A percentile compares a stretch with the other conserved stretches of the same genome.
Conservation (phyloP, 2,113 vertebrate species). For the Oenanthe melanoleuca region DNA sequence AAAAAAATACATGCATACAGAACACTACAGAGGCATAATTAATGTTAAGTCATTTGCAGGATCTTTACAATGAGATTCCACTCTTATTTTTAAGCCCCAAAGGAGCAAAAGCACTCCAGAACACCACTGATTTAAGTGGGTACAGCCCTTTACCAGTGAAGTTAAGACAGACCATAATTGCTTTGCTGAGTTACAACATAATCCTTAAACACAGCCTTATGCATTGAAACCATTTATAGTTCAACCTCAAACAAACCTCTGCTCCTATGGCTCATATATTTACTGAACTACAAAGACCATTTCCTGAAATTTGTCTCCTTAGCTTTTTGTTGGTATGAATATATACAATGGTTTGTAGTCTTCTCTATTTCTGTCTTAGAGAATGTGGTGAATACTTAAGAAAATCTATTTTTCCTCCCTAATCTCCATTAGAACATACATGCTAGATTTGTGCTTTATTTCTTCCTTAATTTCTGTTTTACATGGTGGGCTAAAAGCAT, state of each 20-base stretch:
- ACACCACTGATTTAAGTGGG: neutral
- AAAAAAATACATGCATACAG: neutral
- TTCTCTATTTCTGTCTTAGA: neutral
- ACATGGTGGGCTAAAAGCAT: slow-evolving; percentile 80
- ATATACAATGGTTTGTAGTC: neutral
- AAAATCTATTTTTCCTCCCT: neutral
- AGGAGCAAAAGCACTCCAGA: neutral
- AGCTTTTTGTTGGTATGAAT: neutral
- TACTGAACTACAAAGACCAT: neutral
- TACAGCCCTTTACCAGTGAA: neutral
- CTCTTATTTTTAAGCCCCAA: neutral
- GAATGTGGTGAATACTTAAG: neutral
- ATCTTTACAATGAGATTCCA: neutral
- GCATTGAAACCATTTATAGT: neutral
- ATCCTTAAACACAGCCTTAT: neutral
- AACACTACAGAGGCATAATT: neutral
- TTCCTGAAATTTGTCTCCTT: neutral
- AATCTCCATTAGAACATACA: neutral
- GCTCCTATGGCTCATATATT: neutral
- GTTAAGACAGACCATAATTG: neutral
- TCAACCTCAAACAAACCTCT: neutral
- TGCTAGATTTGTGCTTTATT: slow-evolving; percentile 59
- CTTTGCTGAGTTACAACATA: neutral
- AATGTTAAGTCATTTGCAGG: neutral
- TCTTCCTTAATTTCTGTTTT: slow-evolving; percentile 78